Conservation (phyloP, 2,888 invertebrate species). For the Melolontha melolontha region DNA sequence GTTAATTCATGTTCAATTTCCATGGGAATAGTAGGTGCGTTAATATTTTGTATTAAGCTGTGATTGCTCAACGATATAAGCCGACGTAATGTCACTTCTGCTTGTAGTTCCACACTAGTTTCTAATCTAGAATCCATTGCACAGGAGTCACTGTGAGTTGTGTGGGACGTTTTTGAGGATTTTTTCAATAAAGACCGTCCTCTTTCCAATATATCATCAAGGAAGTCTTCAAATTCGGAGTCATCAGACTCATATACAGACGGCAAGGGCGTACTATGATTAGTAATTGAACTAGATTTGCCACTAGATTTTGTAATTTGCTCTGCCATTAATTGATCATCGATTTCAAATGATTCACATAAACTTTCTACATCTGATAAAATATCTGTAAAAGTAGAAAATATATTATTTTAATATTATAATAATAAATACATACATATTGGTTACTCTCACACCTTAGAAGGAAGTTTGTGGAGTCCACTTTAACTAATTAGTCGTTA, state of each 20-base stretch:
- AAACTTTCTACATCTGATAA: slow-evolving; percentile 56
- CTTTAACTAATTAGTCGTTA: too few species aligned
- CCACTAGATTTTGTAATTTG: slow-evolving; percentile 44
- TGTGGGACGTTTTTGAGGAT: slow-evolving; percentile 48
- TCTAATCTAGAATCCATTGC: slow-evolving; percentile 85
- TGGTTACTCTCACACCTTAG: too few species aligned
- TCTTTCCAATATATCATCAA: slow-evolving; percentile 76
- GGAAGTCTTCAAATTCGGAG: slow-evolving; percentile 83
- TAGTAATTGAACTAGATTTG: slow-evolving; percentile 52
- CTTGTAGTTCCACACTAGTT: slow-evolving; percentile 80
- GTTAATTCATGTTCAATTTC: slow-evolving; percentile 63
- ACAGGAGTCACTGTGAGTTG: slow-evolving; percentile 67
- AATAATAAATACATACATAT: not conserved
- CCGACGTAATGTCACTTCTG: slow-evolving; percentile 81
- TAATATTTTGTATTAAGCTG: slow-evolving; percentile 58
- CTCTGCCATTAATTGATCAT: slow-evolving; percentile 53
- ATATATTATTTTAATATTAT: not conserved
- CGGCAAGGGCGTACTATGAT: slow-evolving; percentile 69
- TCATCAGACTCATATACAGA: slow-evolving; percentile 85
- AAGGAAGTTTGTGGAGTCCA: too few species aligned
- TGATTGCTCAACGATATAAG: slow-evolving; percentile 58
- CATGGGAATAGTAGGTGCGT: slow-evolving; percentile 61
- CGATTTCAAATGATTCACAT: slow-evolving; percentile 56
- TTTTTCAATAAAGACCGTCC: slow-evolving; percentile 69
- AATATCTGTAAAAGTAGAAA: slow-evolving; percentile 54